A percentile compares a stretch with the other conserved stretches of the same genome.
Evolutionary conservation across 2,797 vertebrate species (phyloP).

Genomic region (Hoplostethus atlanticus): DNA sequence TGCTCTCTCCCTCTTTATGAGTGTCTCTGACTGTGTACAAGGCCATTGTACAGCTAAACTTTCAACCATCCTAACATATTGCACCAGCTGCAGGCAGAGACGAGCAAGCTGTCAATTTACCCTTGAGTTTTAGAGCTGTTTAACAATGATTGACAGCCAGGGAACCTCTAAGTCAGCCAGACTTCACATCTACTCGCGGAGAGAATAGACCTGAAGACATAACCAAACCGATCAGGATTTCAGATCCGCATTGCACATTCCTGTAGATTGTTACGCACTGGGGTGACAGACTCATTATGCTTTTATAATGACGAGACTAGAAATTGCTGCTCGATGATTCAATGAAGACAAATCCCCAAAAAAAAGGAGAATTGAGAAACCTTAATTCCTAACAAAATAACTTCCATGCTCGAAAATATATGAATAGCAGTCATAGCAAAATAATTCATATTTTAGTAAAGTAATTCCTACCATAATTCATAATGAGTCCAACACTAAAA

Average conservation of each 20-base stretch:
- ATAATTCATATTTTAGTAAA: neutral
- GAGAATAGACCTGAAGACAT: conserved; percentile 34
- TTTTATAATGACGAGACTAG: conserved; percentile 10
- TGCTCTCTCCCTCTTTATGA: conserved; percentile 51
- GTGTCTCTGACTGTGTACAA: conserved; percentile 54
- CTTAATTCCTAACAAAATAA: conserved; percentile 4
- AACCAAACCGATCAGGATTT: conserved; percentile 12
- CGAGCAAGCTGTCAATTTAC: conserved; percentile 67
- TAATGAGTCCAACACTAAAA: neutral
- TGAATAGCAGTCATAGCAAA: neutral
- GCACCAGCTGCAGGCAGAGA: conserved; percentile 59
- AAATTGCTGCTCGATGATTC: conserved; percentile 1
- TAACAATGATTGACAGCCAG: conserved; percentile 68
- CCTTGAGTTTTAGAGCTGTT: conserved; percentile 65
- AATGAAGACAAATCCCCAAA: neutral
- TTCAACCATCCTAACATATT: conserved; percentile 57
- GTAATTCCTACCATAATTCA: neutral
- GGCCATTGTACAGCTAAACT: conserved; percentile 56
- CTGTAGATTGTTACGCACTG: too few relatives aligned
- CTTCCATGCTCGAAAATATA: conserved; percentile 1
- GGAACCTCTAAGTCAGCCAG: conserved; percentile 42
- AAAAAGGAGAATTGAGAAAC: neutral
- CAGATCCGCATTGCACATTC: too few relatives aligned
- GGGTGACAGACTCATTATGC: conserved; percentile 14
- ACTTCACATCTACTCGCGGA: conserved; percentile 52